Evolutionary conservation across 2,113 vertebrate species (phyloP), one percentile per base, ranked within the genome.

Genomic region (Candoia aspera): DNA sequence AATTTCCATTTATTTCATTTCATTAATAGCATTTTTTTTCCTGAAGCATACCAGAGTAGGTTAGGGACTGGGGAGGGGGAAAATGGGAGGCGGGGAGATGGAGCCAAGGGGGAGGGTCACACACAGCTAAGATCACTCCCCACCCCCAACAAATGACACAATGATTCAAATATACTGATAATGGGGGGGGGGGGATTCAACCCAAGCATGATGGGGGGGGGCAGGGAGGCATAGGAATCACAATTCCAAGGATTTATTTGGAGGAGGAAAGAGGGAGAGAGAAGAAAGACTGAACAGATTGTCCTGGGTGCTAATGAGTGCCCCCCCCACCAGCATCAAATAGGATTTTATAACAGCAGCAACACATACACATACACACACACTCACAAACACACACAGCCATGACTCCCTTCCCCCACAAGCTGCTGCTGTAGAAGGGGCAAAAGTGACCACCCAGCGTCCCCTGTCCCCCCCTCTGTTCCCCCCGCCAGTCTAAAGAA

Each of bases 1-100:
- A 93, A 60, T 83, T 90, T 93, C 87, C 91, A 88, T 93, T 93
- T 93, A 91, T 91, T 93, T 88, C 86, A 93, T 57, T 91, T 88
- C 87, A 92, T 68, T 85, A 85, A 92, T 55, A 93, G 92, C 49
- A n/a, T 23, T 33, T 88, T 92, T 90, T n/a, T 85, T 89, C 84
- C 90, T 85, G 90, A 92, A 55, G 91, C 87, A 89, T 89, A 89
- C 91, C 92, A 84, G 86, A 62, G 49, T n/a, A 6, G 1, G 73
- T 21, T 53, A 49, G 23, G n/a, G 53, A 89, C 9, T 23, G 24
- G 79, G 57, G 46, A 19, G 42, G 1, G 57, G 33, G 29, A n/a
- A 60, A 79, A 79, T 42, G 26, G 29, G 86, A 46, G 64, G 60
- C 24, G 21, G 19, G 11, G 73, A 58, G 73, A 54, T 9, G 55